phyloP scores from a whole-genome alignment of 2,797 vertebrate species.

The Salmo trutta region DNA sequence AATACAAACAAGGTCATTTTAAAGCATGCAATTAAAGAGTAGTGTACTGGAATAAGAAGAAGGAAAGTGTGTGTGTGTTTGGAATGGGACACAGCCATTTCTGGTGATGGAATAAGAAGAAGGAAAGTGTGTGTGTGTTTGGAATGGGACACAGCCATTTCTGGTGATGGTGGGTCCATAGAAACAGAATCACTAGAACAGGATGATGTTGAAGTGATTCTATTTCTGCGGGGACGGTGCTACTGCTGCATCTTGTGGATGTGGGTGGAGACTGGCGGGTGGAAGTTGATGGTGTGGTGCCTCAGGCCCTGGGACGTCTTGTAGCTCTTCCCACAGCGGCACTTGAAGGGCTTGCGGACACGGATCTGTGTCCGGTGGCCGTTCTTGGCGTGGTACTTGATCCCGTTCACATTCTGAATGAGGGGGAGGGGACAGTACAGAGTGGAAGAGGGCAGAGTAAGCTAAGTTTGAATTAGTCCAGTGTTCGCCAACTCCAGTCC shows the following conservation, averaged over 20 bases:
- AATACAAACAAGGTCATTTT: conserved; percentile 36
- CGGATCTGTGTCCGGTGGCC: conserved; percentile 98
- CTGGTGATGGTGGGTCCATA: conserved; percentile 79
- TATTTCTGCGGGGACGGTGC: conserved; percentile 51
- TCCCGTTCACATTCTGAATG: conserved; percentile 95
- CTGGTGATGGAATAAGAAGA: conserved; percentile 77
- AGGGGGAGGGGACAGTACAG: not conserved
- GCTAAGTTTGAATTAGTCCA: not conserved
- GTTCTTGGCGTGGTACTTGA: conserved; percentile 99
- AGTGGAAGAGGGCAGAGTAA: not conserved
- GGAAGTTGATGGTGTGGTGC: conserved; percentile 99
- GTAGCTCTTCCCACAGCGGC: conserved; percentile 99
- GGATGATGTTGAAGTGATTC: not conserved
- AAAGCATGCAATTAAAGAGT: conserved; percentile 87
- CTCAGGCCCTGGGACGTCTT: conserved; percentile 99
- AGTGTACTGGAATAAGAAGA: conserved; percentile 53
- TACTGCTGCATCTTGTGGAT: conserved; percentile 98
- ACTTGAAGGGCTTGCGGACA: conserved; percentile 97
- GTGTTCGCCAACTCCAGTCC: too few species aligned
- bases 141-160: conserved; percentile 68
- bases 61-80: conserved; percentile 18
- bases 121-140: conserved; percentile 18
- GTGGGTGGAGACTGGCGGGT: conserved; percentile 92
- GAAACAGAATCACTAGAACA: not conserved
- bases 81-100: conserved; percentile 68